A percentile compares a stretch with the other conserved stretches of the same genome.
These are phyloP conservation scores for Macquaria australasica DNA, from an alignment of 2,113 vertebrate species.

Conservation along the genomic window DNA sequence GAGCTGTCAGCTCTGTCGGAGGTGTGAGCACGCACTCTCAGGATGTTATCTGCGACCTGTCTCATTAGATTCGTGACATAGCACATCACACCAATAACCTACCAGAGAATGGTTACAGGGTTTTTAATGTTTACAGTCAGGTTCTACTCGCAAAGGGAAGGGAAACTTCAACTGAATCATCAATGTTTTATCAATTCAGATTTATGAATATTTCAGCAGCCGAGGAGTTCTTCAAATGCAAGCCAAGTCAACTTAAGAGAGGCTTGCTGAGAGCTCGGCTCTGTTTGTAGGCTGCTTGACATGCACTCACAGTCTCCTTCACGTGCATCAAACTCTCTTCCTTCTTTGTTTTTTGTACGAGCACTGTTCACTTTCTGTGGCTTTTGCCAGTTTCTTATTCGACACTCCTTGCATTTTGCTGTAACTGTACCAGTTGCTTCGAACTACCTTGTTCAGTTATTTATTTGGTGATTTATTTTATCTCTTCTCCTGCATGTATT, in stretches of 20 bases:
- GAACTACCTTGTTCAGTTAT: conserved; percentile 8
- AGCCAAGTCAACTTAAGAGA: conserved; percentile 54
- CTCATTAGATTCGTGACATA: conserved; percentile 39
- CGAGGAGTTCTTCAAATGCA: conserved; percentile 69
- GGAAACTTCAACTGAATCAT: conserved; percentile 65
- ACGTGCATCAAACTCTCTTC: conserved; percentile 38
- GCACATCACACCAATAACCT: conserved; percentile 15
- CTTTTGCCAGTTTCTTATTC: conserved; percentile 20
- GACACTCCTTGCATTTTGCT: conserved; percentile 10
- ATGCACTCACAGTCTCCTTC: conserved; percentile 47
- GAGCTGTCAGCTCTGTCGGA: conserved; percentile 1
- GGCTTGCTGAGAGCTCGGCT: conserved; percentile 61
- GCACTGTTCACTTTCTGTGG: conserved; percentile 24
- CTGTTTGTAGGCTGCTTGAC: conserved; percentile 60
- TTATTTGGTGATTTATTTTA: conserved; percentile 24
- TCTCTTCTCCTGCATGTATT: conserved; percentile 5
- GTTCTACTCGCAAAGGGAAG: conserved; percentile 49
- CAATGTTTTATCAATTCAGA: conserved; percentile 74
- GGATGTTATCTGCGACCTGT: background rate
- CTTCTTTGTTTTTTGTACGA: conserved; percentile 21
- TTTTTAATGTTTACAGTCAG: conserved; percentile 50
- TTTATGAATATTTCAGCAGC: conserved; percentile 74
- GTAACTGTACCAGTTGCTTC: background rate
- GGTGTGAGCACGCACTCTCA: background rate
- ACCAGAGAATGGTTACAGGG: conserved; percentile 7